phyloP scores from a whole-genome alignment of 2,888 invertebrate genomes.

The Bhutanitis thaidina region DNA sequence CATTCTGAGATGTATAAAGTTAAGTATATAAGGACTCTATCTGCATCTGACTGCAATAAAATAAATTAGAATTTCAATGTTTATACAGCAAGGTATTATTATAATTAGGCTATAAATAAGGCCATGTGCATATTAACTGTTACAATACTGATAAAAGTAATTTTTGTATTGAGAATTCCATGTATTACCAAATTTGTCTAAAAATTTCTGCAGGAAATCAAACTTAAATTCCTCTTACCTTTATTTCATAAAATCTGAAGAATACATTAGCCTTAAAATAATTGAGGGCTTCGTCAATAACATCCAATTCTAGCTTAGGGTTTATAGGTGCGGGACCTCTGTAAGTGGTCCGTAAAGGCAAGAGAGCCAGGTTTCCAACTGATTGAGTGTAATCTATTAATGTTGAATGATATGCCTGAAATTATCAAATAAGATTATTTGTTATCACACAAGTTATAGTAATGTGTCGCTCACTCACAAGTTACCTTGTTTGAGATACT shows the following conservation, averaged over 20 bases:
- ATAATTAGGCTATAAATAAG: too few species aligned
- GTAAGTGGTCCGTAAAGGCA: conserved; percentile 93
- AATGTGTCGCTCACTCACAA: too few species aligned
- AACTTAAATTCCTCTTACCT: conserved; percentile 78
- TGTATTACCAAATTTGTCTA: too few species aligned
- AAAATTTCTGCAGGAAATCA: too few species aligned
- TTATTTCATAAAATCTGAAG: conserved; percentile 99
- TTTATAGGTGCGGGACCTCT: conserved; percentile 94
- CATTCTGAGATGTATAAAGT: conserved; percentile 99
- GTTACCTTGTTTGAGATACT: too few species aligned
- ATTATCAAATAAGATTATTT: conserved; percentile 22
- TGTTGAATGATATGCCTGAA: conserved; percentile 97
- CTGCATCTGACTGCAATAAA: conserved; percentile 91
- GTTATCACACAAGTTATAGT: too few species aligned
- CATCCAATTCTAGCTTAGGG: conserved; percentile 86
- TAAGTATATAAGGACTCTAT: conserved; percentile 97
- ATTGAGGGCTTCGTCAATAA: conserved; percentile 97
- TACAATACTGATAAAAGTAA: too few species aligned
- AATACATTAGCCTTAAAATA: conserved; percentile 99
- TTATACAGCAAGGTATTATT: too few species aligned
- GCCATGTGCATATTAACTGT: too few species aligned
- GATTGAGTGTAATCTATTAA: conserved; percentile 85
- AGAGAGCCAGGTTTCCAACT: conserved; percentile 95
- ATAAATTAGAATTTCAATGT: neutral
- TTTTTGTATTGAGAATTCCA: too few species aligned